Percentiles rank a stretch among this genome's conserved stretches.
phyloP scores from a whole-genome alignment of 2,888 invertebrate genomes.

The Drosophila ustulata region DNA sequence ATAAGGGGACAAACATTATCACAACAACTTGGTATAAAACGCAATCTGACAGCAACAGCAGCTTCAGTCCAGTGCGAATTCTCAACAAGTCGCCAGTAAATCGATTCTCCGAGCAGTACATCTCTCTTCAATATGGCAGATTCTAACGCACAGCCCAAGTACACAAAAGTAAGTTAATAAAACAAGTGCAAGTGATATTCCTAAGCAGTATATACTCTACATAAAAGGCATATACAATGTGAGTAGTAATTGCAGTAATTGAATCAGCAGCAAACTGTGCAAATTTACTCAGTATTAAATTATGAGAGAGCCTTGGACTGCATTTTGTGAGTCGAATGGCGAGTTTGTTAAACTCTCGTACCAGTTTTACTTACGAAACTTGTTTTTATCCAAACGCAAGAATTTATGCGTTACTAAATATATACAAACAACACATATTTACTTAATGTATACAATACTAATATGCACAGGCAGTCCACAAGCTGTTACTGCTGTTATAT shows the following conservation, averaged over 20 bases:
- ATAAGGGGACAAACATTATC: constrained; percentile 22
- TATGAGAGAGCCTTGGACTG: constrained; percentile 13
- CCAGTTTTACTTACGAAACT: constrained; percentile 28
- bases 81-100: constrained; percentile 36
- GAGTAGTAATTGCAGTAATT: not conserved
- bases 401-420: constrained; percentile 3
- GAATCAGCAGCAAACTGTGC: constrained; percentile 14
- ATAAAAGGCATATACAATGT: not conserved
- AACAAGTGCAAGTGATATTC: not conserved
- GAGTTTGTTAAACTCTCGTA: constrained; percentile 8
- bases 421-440: not conserved
- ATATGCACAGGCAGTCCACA: not conserved
- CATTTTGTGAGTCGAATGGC: constrained; percentile 1
- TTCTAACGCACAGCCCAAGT: constrained; percentile 64
- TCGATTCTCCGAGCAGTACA: constrained; percentile 5
- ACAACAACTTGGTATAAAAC: constrained; percentile 56
- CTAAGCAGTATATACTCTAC: not conserved
- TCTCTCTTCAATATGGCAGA: constrained; percentile 61
- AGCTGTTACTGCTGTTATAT: not conserved
- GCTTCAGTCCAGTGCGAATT: constrained; percentile 55
- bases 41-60: constrained; percentile 26
- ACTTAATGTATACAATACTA: not conserved
- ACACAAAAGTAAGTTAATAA: constrained; percentile 67
- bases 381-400: constrained; percentile 31
- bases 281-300: constrained; percentile 8